Conservation (phyloP, 2,888 invertebrate species). For the Hymenopus coronatus region DNA sequence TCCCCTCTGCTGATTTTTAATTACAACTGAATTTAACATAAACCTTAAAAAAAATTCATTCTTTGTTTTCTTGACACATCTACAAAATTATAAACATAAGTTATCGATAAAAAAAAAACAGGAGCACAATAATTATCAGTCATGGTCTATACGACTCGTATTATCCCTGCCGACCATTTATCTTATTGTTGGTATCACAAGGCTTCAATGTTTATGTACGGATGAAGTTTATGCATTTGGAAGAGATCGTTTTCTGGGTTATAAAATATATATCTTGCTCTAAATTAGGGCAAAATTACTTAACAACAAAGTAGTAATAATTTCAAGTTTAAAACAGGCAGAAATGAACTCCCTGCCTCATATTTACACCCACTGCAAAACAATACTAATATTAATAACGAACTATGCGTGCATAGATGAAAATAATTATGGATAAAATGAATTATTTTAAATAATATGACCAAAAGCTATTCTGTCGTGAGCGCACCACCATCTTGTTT, state of each 20-base stretch:
- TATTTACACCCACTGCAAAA: not conserved
- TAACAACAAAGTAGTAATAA: not conserved
- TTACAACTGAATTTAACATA: conserved; percentile 23
- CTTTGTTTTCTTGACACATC: not conserved
- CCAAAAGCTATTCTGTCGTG: not conserved
- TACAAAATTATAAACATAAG: conserved; percentile 21
- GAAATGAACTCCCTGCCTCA: not conserved
- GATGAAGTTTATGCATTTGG: not conserved
- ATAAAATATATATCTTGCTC: not conserved
- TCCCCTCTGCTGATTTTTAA: conserved; percentile 6
- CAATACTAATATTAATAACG: not conserved
- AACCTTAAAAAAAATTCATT: conserved; percentile 8
- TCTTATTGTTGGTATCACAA: not conserved
- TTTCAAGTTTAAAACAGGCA: not conserved
- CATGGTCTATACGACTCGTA: conserved; percentile 30
- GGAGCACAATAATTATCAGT: conserved; percentile 28
- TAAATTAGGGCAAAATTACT: not conserved
- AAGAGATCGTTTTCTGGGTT: not conserved
- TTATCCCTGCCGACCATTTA: conserved; percentile 30
- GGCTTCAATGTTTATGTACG: not conserved
- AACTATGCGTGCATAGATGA: not conserved
- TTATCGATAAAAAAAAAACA: conserved; percentile 12
- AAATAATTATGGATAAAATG: not conserved
- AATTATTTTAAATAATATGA: not conserved
- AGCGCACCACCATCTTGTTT: not conserved